Base-by-base conservation (phyloP, 1,140 invertebrate species). In the Maniola jurtina region DNA sequence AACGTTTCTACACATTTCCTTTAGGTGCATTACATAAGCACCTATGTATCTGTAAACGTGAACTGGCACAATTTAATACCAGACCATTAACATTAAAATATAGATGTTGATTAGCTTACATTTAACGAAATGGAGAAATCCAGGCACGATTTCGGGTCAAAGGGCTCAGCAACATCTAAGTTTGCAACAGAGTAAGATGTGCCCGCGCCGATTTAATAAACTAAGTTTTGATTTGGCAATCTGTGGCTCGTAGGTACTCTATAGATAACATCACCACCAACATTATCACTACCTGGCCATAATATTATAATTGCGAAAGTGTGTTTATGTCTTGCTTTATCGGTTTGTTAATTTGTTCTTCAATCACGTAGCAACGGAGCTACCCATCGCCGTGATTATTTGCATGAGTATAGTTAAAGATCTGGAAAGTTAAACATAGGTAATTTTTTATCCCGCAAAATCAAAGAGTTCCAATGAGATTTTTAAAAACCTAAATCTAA, bases 81-180 rank as follows among this genome's bases (percentile, higher is more conserved):
- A 15, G 56, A 42, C 54, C 33, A 16, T 58, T 58, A 58, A 40
- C 35, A 58, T 40, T 58, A 42, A 38, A 60, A 60, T 60, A 45
- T 45, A 60, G 58, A 60, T 45, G 40, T 60, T 60, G 58, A 60
- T 60, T 58, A 58, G 56, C 8, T 55, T 64, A 57, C 48, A 45
- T 52, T 38, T 45, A 59, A 50, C 42, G 42, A 48, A 65, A 65
- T 58, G 33, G 55, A 65, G 55, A 65, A 65, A 55, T 58, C 61
- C 55, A 33, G 38, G 16, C 61, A 64, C 54, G 62, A 64, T 57
- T 56, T 16, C 52, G 34, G 62, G 62, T 57, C 62, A 64, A 34
- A 64, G 62, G 34, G 54, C 62, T 35, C 40, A 15, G 48, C 52
- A 64, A 57, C 54, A 56, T 63, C 61, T 25, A 57, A 10, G 16